phyloP scores from a whole-genome alignment of 2,888 invertebrate species.

The Andrena praecox region DNA sequence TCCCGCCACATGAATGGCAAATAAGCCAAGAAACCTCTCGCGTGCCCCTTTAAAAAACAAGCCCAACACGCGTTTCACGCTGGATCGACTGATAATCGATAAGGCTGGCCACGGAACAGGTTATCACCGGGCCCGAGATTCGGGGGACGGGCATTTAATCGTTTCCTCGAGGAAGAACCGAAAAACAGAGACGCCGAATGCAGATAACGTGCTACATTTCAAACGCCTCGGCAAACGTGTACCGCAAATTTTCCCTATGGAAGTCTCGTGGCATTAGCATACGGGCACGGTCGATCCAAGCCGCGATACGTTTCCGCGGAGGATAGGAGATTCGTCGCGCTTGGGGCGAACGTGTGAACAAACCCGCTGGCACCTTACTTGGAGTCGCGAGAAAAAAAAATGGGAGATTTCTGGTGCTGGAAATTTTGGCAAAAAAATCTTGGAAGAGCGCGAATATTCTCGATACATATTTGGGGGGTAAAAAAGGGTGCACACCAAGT shows the following conservation, averaged over 20 bases:
- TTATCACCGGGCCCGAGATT: conserved; percentile 26
- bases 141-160: conserved; percentile 21
- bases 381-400: background rate
- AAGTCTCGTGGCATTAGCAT: conserved; percentile 65
- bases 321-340: conserved; percentile 12
- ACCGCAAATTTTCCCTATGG: conserved; percentile 61
- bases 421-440: background rate
- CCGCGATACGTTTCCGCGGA: conserved; percentile 52
- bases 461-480: background rate
- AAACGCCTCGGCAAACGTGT: conserved; percentile 31
- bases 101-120: conserved; percentile 10
- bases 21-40: background rate
- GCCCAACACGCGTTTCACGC: background rate
- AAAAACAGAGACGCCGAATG: conserved; percentile 9
- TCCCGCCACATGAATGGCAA: conserved; percentile 19
- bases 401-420: background rate
- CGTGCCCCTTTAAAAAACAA: conserved; percentile 8
- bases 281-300: conserved; percentile 27
- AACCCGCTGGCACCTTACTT: conserved; percentile 19
- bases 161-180: background rate
- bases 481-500: too few relatives aligned
- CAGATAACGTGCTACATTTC: conserved; percentile 7
- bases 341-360: background rate
- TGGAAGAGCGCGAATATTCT: background rate
- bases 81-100: conserved; percentile 14